Evolutionary conservation across 53 echinoderm and acorn worm genomes (phyloP).

Genomic region (Luidia sarsii): DNA sequence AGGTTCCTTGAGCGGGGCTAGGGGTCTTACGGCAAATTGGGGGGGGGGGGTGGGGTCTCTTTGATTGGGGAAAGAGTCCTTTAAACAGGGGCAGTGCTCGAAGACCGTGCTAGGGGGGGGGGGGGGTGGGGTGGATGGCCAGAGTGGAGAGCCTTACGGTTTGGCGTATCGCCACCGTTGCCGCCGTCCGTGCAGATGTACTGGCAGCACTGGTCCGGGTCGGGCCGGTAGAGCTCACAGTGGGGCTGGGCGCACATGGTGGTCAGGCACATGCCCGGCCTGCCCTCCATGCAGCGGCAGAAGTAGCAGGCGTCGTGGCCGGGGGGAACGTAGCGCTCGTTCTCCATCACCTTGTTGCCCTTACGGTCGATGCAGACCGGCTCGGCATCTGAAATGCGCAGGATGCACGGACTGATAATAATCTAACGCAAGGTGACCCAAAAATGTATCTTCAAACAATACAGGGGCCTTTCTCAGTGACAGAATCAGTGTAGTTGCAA

Average conservation of each 20-base stretch:
- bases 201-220: conserved; percentile 77
- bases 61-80: too few species aligned
- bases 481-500: too few species aligned
- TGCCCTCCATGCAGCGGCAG: conserved; percentile 77
- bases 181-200: conserved; percentile 73
- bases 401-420: too few species aligned
- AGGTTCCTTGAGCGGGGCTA: too few species aligned
- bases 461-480: too few species aligned
- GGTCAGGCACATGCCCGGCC: conserved; percentile 72
- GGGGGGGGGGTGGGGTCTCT: too few species aligned
- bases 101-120: too few species aligned
- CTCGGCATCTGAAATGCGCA: conserved; percentile 70
- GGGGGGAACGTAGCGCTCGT: conserved; percentile 65
- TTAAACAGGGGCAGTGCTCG: too few species aligned
- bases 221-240: conserved; percentile 65
- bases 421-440: too few species aligned
- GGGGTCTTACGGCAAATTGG: too few species aligned
- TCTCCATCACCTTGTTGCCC: conserved; percentile 65
- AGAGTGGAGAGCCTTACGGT: background rate
- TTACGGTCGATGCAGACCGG: conserved; percentile 75
- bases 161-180: background rate
- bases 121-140: too few species aligned
- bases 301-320: conserved; percentile 73
- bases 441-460: too few species aligned
- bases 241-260: conserved; percentile 77